These are phyloP conservation scores for Alosa alosa DNA, from an alignment of 2,113 vertebrate genomes.

Conservation along the genomic window DNA sequence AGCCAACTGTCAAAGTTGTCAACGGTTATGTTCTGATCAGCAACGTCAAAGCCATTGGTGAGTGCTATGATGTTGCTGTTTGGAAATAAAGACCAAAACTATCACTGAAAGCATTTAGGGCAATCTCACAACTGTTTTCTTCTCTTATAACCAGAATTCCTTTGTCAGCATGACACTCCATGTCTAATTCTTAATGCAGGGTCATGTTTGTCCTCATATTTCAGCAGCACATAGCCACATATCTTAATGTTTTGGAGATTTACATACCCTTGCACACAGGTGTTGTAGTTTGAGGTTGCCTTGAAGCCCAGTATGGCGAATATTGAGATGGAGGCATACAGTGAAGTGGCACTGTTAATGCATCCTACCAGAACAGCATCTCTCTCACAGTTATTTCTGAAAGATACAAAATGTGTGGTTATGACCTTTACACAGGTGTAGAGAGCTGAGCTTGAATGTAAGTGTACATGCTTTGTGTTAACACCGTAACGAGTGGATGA, in stretches of 20 bases:
- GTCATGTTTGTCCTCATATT: neutral
- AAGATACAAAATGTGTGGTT: conserved; percentile 25
- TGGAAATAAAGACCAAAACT: neutral
- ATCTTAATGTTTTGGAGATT: neutral
- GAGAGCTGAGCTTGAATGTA: too few relatives aligned
- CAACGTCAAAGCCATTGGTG: conserved; percentile 78
- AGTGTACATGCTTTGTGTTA: too few relatives aligned
- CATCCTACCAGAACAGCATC: conserved; percentile 82
- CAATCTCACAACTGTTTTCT: too few relatives aligned
- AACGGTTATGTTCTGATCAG: conserved; percentile 74
- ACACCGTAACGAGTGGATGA: too few relatives aligned
- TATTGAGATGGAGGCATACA: conserved; percentile 84
- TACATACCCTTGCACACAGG: conserved; percentile 45
- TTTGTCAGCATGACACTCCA: neutral
- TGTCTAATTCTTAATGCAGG: neutral
- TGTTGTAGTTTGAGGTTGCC: conserved; percentile 67
- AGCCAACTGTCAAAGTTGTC: conserved; percentile 71
- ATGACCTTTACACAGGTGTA: too few relatives aligned
- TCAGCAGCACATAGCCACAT: neutral
- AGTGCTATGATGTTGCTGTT: conserved; percentile 82
- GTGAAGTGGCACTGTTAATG: conserved; percentile 86
- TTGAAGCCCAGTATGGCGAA: conserved; percentile 94
- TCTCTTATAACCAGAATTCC: too few relatives aligned
- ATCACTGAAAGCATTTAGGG: too few relatives aligned
- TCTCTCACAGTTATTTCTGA: conserved; percentile 86